Conservation (phyloP, 2,888 invertebrate genomes). For the Chydorus sphaericus region DNA sequence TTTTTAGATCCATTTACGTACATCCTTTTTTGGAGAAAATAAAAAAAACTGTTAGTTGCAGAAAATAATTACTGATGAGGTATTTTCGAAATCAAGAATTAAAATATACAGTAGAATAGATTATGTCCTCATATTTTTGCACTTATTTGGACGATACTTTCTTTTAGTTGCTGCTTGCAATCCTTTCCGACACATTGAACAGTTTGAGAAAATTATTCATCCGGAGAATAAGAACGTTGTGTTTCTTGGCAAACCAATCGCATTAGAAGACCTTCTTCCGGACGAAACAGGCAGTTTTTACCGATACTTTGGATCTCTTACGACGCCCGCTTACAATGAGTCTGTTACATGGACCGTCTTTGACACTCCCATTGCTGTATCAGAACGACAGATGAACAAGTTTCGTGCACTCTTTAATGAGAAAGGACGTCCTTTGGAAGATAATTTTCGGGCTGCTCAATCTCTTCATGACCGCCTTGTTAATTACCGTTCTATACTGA, state of each 20-base stretch:
- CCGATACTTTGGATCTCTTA: conserved; percentile 55
- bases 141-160: no score
- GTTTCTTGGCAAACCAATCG: conserved; percentile 8
- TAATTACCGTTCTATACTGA: conserved; percentile 8
- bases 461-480: conserved; percentile 20
- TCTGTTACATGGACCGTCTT: conserved; percentile 56
- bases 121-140: no score
- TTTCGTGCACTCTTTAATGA: conserved; percentile 31
- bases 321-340: conserved; percentile 57
- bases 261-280: conserved; percentile 39
- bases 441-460: conserved; percentile 35
- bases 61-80: no score
- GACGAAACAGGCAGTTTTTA: conserved; percentile 38
- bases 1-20: no score
- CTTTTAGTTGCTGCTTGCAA: no score
- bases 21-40: no score
- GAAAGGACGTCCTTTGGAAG: conserved; percentile 28
- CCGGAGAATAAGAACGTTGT: not conserved
- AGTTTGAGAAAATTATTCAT: not conserved
- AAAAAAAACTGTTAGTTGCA: no score
- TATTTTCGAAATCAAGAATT: no score
- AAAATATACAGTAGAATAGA: no score
- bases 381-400: conserved; percentile 32
- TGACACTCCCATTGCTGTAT: conserved; percentile 37
- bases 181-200: not conserved